Evolutionary conservation across 2,113 vertebrate species (phyloP).

Genomic region (Ophthalmolycus amberensis): DNA sequence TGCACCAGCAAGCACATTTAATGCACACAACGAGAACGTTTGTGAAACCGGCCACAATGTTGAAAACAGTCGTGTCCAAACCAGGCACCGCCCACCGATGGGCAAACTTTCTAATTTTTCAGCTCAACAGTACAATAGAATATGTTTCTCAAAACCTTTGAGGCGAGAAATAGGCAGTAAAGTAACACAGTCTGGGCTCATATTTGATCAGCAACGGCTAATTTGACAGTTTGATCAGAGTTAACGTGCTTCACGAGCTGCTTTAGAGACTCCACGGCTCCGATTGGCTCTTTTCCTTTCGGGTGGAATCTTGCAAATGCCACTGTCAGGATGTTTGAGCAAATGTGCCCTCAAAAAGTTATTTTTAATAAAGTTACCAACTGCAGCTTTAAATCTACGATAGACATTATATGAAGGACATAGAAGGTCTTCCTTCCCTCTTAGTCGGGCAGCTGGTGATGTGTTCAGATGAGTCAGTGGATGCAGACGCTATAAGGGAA

Average conservation of each 20-base stretch:
- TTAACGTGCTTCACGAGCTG: not conserved
- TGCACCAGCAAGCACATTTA: too few relatives aligned
- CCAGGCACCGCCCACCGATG: too few relatives aligned
- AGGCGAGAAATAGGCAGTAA: not conserved
- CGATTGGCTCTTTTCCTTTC: not conserved
- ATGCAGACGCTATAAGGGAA: slow-evolving; percentile 19
- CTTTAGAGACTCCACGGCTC: not conserved
- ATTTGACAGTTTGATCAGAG: too few relatives aligned
- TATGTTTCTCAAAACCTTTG: too few relatives aligned
- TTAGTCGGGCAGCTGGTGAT: slow-evolving; percentile 8
- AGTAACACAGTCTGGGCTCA: not conserved
- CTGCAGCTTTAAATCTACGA: not conserved
- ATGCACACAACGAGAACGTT: too few relatives aligned
- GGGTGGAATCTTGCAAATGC: not conserved
- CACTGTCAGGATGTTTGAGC: not conserved
- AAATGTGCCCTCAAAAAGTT: not conserved
- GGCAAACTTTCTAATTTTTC: too few relatives aligned
- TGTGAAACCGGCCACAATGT: too few relatives aligned
- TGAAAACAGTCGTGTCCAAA: too few relatives aligned
- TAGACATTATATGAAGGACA: not conserved
- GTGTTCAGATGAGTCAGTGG: slow-evolving; percentile 22
- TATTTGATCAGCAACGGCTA: not conserved
- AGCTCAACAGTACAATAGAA: too few relatives aligned
- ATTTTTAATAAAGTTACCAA: not conserved
- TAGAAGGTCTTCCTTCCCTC: not conserved